Evolutionary conservation across 2,113 vertebrate species (phyloP).

Genomic region (Suncus etruscus): DNA sequence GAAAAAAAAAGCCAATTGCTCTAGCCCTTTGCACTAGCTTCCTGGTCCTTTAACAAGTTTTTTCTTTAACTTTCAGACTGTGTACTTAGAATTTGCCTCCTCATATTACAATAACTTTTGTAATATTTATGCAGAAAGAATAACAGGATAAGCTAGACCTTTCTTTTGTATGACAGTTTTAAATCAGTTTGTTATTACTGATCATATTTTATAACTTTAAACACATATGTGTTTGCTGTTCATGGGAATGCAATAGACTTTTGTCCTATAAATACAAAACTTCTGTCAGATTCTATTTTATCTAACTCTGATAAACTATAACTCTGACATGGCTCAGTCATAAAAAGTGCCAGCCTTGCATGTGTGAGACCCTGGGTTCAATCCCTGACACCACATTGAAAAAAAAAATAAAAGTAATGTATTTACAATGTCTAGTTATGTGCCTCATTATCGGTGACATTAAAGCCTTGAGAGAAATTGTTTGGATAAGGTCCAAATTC

Average conservation of each 20-base stretch:
- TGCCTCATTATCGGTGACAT: background rate
- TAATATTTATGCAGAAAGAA: background rate
- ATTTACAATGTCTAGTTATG: background rate
- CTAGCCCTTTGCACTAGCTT: too few relatives aligned
- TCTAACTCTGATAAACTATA: background rate
- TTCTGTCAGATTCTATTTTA: slow-evolving; percentile 10
- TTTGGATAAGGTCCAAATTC: slow-evolving; percentile 14
- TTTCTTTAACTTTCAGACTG: slow-evolving; percentile 11
- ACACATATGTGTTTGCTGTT: background rate
- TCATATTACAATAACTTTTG: background rate
- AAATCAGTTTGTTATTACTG: background rate
- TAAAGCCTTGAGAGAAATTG: background rate
- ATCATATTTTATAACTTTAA: slow-evolving; percentile 1
- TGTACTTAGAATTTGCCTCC: background rate
- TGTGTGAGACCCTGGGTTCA: too few relatives aligned
- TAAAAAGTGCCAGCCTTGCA: too few relatives aligned
- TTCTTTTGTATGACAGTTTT: background rate
- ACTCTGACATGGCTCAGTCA: too few relatives aligned
- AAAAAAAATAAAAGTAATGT: background rate
- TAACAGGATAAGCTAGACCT: background rate
- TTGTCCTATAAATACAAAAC: background rate
- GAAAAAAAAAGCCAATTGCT: too few relatives aligned
- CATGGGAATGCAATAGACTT: background rate
- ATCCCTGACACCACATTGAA: too few relatives aligned
- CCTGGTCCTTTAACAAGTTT: background rate